Conservation (phyloP, 2,888 invertebrate species). For the Epistrophe eligans region DNA sequence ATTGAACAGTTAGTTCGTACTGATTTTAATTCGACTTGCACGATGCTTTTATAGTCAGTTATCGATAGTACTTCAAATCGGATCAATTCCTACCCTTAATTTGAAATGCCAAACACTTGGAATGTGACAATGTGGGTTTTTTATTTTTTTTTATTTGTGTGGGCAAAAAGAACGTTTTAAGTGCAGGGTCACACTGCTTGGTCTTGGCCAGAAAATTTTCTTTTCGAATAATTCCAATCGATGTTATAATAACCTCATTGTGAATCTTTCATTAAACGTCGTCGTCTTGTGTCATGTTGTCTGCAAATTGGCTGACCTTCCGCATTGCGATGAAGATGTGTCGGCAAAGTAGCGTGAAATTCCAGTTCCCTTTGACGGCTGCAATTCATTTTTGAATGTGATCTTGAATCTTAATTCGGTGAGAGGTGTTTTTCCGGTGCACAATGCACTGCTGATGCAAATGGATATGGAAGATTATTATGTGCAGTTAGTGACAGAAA, state of each 20-base stretch:
- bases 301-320: slow-evolving; percentile 43
- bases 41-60: slow-evolving; percentile 65
- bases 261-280: not conserved
- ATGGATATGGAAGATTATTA: not conserved
- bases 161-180: slow-evolving; percentile 36
- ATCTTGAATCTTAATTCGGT: slow-evolving; percentile 10
- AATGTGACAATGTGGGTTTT: slow-evolving; percentile 23
- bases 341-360: slow-evolving; percentile 4
- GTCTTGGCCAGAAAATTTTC: slow-evolving; percentile 13
- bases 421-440: slow-evolving; percentile 61
- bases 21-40: slow-evolving; percentile 43
- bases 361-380: slow-evolving; percentile 41
- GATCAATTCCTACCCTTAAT: slow-evolving; percentile 30
- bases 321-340: slow-evolving; percentile 39
- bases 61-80: slow-evolving; percentile 77
- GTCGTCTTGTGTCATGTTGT: not conserved
- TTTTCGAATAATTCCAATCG: slow-evolving; percentile 30
- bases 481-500: slow-evolving; percentile 6
- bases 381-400: not conserved
- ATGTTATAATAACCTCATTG: slow-evolving; percentile 13
- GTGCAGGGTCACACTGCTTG: slow-evolving; percentile 42
- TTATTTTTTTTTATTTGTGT: slow-evolving; percentile 12
- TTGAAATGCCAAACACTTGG: not conserved
- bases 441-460: not conserved
- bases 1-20: slow-evolving; percentile 64